These are phyloP conservation scores for Scyliorhinus canicula DNA, from an alignment of 2,797 vertebrate species.

Conservation along the genomic window DNA sequence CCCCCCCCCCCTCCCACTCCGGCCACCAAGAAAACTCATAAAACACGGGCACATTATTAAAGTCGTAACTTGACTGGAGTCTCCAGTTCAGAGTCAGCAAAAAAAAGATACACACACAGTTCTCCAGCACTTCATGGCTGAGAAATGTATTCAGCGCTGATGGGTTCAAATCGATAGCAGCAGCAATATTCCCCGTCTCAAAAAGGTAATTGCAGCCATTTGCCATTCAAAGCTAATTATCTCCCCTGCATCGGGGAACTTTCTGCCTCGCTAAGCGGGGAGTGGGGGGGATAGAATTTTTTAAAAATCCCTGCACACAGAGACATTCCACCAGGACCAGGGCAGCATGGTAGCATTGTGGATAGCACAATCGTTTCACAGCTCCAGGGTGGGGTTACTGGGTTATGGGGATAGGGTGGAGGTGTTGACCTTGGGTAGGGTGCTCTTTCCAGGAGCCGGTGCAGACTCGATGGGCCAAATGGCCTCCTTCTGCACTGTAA, in stretches of 20 bases:
- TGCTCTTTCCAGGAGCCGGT: no score
- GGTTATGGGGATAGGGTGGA: no score
- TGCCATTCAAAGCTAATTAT: not conserved
- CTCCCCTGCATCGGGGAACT: not conserved
- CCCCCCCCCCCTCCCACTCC: not conserved
- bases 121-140: not conserved
- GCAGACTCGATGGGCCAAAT: no score
- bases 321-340: not conserved
- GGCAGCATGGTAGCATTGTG: no score
- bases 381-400: no score
- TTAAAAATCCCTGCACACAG: not conserved
- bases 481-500: no score
- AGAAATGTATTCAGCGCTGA: not conserved
- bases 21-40: not conserved
- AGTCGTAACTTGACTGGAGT: not conserved
- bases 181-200: not conserved
- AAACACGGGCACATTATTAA: not conserved
- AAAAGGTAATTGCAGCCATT: not conserved
- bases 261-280: not conserved
- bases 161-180: not conserved
- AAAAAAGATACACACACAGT: not conserved
- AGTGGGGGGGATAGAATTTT: fast-evolving
- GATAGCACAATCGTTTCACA: no score
- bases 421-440: no score
- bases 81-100: not conserved